Evolutionary conservation across 2,888 invertebrate genomes (phyloP), one percentile per base, ranked within the genome.

Genomic region (Athetis lepigone): DNA sequence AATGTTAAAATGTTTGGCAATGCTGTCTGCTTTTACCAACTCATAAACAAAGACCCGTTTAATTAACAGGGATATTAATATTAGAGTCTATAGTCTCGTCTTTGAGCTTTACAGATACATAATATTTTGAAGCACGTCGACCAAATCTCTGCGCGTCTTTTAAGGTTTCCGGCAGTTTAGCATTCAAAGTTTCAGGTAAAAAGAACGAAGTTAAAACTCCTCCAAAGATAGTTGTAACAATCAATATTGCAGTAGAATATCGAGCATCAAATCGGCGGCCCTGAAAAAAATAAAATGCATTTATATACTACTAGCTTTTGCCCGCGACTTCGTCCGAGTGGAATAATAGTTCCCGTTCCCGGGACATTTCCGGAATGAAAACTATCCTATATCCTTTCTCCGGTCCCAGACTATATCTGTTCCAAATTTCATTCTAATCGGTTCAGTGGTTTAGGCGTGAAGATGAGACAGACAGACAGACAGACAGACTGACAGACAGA

Each of bases 151-250:
- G 90, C 0, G 96, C 96, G 74, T 97, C 97, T 79, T 95, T 94
- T 70, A 96, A 84, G 4, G 96, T 96, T 89, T 96, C 96, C 43
- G 97, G 97, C 61, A 97, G 85, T 80, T 95, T 95, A 60, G 93
- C 92, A 82, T 96, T 95, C 58, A 96, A 88, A 2, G 97, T 97
- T 90, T 97, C 97, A 0, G 97, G 97, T 46, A 97, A 86, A 73
- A 96, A 93, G 25, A 95, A 80, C 0, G 94, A 92, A 1, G 92
- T 89, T 21, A 95, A 51, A 18, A 93, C 87, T 42, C 95, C 96
- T 6, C 95, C 29, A 7, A 95, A 59, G 39, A 93, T 92, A 36
- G 95, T 84, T 9, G 85, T 59, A 0, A 40, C 66, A 23, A 90
- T 89, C 27, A 92, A 67, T 50, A 89, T 80, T 23, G 75, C 39